Conservation (phyloP, 2,113 vertebrate species). For the Crotalus horridus region DNA sequence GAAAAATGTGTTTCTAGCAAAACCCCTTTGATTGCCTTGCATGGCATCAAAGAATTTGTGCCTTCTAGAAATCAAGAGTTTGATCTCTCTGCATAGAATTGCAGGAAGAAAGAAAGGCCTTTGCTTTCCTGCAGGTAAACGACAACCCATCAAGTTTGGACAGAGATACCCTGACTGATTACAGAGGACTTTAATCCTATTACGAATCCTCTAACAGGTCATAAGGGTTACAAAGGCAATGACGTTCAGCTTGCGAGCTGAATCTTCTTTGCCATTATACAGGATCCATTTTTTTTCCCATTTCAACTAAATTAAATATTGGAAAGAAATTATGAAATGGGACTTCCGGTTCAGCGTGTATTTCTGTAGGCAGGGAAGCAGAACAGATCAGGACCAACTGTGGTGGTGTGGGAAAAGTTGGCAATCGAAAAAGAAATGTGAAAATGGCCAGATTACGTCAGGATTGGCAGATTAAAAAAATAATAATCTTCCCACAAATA, state of each 20-base stretch:
- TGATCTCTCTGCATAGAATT: neutral
- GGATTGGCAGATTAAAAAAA: neutral
- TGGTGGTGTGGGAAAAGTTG: neutral
- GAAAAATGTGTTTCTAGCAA: neutral
- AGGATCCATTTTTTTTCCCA: neutral
- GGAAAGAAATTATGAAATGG: neutral
- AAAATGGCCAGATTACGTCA: neutral
- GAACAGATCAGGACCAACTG: neutral
- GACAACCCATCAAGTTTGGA: neutral
- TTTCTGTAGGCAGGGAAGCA: neutral
- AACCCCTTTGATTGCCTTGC: neutral
- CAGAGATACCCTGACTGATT: neutral
- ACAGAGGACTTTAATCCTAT: neutral
- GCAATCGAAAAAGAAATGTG: neutral
- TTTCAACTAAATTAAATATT: neutral
- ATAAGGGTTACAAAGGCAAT: neutral
- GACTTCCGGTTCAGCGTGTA: neutral
- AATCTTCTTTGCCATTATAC: neutral
- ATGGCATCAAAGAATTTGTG: fast-evolving
- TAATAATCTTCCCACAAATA: neutral
- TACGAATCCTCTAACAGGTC: neutral
- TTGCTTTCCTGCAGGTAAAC: neutral
- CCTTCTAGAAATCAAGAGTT: neutral
- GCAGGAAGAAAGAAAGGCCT: neutral
- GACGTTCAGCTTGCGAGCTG: neutral